phyloP scores from a whole-genome alignment of 2,113 vertebrate species.

The Daphoenositta chrysoptera region DNA sequence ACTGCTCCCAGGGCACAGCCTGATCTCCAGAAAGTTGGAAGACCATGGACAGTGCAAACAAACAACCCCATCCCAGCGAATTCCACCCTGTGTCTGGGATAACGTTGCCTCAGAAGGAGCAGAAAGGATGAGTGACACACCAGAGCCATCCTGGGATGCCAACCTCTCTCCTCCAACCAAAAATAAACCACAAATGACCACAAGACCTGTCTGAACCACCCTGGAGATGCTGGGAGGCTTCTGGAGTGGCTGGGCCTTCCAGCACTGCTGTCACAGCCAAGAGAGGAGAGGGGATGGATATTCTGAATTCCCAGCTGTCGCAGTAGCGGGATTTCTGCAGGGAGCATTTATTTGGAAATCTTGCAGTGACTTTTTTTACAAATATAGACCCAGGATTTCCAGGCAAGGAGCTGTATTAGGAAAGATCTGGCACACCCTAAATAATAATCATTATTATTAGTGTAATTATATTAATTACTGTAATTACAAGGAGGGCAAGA shows the following conservation, averaged over 20 bases:
- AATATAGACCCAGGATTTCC: constrained; percentile 9
- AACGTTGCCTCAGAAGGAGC: not conserved
- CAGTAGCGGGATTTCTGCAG: not conserved
- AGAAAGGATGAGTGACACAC: not conserved
- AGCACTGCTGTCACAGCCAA: not conserved
- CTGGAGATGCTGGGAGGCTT: not conserved
- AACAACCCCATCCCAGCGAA: not conserved
- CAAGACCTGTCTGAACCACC: not conserved
- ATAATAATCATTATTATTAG: constrained; percentile 49
- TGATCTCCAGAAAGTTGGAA: not conserved
- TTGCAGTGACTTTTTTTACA: not conserved
- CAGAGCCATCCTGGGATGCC: not conserved
- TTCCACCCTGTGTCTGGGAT: fast-evolving
- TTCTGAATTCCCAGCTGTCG: not conserved
- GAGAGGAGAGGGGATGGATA: not conserved
- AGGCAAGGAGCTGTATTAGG: not conserved
- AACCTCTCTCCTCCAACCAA: not conserved
- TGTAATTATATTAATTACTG: constrained; percentile 35
- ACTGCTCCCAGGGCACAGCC: not conserved
- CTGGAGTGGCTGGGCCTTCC: not conserved
- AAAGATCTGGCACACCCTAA: constrained; percentile 16
- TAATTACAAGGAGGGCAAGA: constrained; percentile 46
- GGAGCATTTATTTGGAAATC: not conserved
- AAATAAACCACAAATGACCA: not conserved
- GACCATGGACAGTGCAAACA: not conserved